Evolutionary conservation across 2,888 invertebrate genomes (phyloP).

Genomic region (Eilema sororculum): DNA sequence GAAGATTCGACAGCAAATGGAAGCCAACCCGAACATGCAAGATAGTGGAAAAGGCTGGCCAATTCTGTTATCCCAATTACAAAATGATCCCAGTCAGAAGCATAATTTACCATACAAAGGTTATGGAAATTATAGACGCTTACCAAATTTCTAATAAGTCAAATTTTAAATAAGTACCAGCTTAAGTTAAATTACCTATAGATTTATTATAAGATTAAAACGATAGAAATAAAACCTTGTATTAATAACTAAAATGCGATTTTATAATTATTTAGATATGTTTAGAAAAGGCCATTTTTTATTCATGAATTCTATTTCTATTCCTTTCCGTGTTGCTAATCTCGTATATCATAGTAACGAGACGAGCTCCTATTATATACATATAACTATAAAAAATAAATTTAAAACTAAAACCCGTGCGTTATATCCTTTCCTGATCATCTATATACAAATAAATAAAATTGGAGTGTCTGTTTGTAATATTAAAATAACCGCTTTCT

Average conservation of each 20-base stretch:
- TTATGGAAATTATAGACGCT: constrained; percentile 57
- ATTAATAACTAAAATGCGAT: background rate
- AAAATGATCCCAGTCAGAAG: constrained; percentile 60
- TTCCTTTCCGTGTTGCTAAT: too few species aligned
- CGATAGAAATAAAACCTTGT: background rate
- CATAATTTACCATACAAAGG: constrained; percentile 42
- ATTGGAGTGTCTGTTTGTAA: too few species aligned
- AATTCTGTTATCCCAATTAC: constrained; percentile 70
- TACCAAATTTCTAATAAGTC: constrained; percentile 52
- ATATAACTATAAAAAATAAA: too few species aligned
- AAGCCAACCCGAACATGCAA: constrained; percentile 71
- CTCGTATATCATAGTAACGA: too few species aligned
- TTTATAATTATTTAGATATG: background rate
- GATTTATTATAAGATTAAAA: background rate
- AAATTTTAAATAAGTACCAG: background rate
- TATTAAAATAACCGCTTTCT: too few species aligned
- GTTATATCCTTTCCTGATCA: too few species aligned
- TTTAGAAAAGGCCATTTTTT: too few species aligned
- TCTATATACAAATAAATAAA: too few species aligned
- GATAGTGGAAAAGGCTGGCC: constrained; percentile 79
- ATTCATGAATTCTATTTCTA: too few species aligned
- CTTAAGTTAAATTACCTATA: background rate
- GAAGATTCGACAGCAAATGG: constrained; percentile 74
- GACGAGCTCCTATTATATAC: too few species aligned
- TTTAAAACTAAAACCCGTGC: too few species aligned